Percentiles rank a stretch among this genome's conserved stretches.
Evolutionary conservation across 2,888 invertebrate genomes (phyloP).

Genomic region (Laothoe populi): DNA sequence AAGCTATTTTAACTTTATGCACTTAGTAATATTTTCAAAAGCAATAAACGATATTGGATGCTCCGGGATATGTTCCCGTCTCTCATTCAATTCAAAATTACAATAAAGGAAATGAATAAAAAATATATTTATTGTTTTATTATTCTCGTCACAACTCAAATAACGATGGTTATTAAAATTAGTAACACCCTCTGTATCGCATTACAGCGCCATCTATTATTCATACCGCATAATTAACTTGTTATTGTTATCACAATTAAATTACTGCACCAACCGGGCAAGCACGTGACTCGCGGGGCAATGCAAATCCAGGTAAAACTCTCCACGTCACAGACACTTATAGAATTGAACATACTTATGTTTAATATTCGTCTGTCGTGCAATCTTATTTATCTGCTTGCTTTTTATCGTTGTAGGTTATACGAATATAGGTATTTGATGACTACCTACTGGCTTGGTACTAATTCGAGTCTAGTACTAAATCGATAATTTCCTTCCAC

Average conservation of each 20-base stretch:
- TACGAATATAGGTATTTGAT: too few relatives aligned
- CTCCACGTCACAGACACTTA: neutral
- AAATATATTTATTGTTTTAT: neutral
- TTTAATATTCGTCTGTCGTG: neutral
- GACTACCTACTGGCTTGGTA: too few relatives aligned
- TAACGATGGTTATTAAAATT: conserved; percentile 3
- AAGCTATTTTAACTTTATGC: too few relatives aligned
- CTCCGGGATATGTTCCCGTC: neutral
- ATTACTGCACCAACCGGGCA: neutral
- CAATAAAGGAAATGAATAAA: neutral
- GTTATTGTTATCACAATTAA: conserved; percentile 15
- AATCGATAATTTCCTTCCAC: too few relatives aligned
- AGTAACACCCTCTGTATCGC: neutral
- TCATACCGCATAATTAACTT: conserved; percentile 12
- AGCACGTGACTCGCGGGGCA: neutral
- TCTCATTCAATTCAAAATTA: neutral
- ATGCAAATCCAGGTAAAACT: conserved; percentile 11
- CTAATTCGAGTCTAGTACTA: too few relatives aligned
- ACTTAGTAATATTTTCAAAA: too few relatives aligned
- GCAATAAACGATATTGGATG: too few relatives aligned
- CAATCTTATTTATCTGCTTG: too few relatives aligned
- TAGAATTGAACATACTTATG: neutral
- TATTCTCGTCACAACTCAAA: neutral
- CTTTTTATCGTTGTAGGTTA: too few relatives aligned
- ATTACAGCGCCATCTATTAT: conserved; percentile 21